Conservation (phyloP, 2,797 vertebrate species). For the Eptatretus atami region DNA sequence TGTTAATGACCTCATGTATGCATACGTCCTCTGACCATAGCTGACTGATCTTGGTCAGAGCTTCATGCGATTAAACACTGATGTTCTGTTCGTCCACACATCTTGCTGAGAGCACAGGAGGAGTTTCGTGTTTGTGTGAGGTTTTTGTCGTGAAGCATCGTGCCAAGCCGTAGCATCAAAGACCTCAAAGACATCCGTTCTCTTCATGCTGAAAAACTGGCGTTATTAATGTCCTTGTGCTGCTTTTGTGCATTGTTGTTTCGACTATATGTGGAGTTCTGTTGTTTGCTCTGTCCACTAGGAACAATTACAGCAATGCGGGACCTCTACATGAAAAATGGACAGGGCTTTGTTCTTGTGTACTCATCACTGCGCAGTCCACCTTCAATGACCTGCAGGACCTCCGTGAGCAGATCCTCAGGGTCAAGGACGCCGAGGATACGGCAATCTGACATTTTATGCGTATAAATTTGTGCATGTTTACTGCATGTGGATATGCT, state of each 20-base stretch:
- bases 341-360: slow-evolving; percentile 73
- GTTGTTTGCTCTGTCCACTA: slow-evolving; percentile 11
- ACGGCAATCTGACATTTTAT: slow-evolving; percentile 13
- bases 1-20: neutral
- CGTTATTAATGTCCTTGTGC: too few relatives aligned
- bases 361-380: slow-evolving; percentile 86
- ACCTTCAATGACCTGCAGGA: slow-evolving; percentile 80
- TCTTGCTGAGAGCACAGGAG: neutral
- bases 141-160: neutral
- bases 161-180: neutral
- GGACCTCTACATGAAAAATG: slow-evolving; percentile 84
- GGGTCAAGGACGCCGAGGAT: slow-evolving; percentile 73
- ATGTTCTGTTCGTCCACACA: too few relatives aligned
- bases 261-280: too few relatives aligned
- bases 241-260: too few relatives aligned
- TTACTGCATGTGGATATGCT: neutral
- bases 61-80: too few relatives aligned
- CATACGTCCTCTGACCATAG: too few relatives aligned
- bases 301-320: slow-evolving; percentile 85
- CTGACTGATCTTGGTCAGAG: neutral
- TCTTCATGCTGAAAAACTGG: too few relatives aligned
- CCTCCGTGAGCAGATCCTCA: slow-evolving; percentile 64
- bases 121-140: neutral
- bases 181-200: neutral
- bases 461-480: neutral